phyloP scores from a whole-genome alignment of 2,797 vertebrate genomes.

The Clarias fuscus region DNA sequence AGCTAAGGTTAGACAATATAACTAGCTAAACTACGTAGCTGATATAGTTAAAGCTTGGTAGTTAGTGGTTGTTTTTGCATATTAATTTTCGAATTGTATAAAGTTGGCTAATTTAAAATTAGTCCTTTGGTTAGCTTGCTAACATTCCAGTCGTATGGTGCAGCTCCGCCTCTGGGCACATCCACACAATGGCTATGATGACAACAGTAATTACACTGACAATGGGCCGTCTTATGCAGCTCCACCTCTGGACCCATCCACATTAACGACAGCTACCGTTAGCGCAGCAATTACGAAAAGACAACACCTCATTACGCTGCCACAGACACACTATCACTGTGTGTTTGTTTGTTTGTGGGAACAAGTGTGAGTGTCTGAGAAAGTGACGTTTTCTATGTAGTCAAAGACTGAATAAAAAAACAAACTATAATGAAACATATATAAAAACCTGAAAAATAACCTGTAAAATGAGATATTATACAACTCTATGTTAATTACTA shows the following conservation, averaged over 20 bases:
- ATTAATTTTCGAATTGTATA: neutral
- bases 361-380: neutral
- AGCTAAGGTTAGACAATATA: neutral
- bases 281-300: conserved; percentile 36
- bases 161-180: conserved; percentile 44
- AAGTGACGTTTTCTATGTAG: neutral
- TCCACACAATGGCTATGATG: conserved; percentile 26
- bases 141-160: neutral
- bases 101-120: neutral
- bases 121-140: neutral
- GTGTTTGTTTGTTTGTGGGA: conserved; percentile 1
- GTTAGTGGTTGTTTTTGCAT: neutral
- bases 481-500: neutral
- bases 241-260: conserved; percentile 42
- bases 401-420: neutral
- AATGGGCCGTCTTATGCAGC: conserved; percentile 37
- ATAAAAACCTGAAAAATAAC: neutral
- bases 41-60: neutral
- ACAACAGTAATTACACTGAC: conserved; percentile 47
- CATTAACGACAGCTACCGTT: conserved; percentile 29
- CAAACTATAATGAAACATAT: too few species aligned
- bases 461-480: neutral
- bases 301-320: conserved; percentile 43
- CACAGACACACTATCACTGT: conserved; percentile 17
- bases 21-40: too few species aligned